Percentiles rank a stretch among this genome's conserved stretches.
Evolutionary conservation across 2,888 invertebrate genomes (phyloP).

Genomic region (Melieria picta): DNA sequence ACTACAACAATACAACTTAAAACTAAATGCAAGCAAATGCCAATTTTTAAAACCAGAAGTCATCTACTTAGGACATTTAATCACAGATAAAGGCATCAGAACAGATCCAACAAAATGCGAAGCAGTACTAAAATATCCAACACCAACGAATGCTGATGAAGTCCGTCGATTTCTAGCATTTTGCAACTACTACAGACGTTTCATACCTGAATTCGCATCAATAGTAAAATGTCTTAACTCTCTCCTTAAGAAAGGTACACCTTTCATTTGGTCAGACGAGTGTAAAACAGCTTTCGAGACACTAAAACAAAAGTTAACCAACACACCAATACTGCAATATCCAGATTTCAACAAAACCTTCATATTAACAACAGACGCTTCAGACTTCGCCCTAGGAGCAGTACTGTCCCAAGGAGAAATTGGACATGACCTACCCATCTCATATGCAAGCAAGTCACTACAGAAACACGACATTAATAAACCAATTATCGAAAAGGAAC

Average conservation of each 20-base stretch:
- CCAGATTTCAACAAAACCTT: not conserved
- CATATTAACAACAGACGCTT: not conserved
- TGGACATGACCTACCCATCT: not conserved
- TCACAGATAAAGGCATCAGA: not conserved
- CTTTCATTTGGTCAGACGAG: conserved; percentile 5
- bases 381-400: not conserved
- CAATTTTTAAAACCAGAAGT: not conserved
- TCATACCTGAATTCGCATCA: too few species aligned
- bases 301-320: not conserved
- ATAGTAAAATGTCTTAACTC: too few species aligned
- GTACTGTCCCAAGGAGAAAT: not conserved
- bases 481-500: too few species aligned
- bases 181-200: too few species aligned
- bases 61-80: not conserved
- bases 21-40: not conserved
- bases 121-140: too few species aligned
- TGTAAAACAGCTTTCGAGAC: not conserved
- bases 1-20: not conserved
- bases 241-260: not conserved
- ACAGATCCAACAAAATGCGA: too few species aligned
- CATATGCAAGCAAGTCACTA: conserved; percentile 11
- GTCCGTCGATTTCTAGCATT: too few species aligned
- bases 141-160: too few species aligned
- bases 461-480: conserved; percentile 10
- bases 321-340: not conserved